phyloP scores from a whole-genome alignment of 2,888 invertebrate species.

The Odontomyia ornata region DNA sequence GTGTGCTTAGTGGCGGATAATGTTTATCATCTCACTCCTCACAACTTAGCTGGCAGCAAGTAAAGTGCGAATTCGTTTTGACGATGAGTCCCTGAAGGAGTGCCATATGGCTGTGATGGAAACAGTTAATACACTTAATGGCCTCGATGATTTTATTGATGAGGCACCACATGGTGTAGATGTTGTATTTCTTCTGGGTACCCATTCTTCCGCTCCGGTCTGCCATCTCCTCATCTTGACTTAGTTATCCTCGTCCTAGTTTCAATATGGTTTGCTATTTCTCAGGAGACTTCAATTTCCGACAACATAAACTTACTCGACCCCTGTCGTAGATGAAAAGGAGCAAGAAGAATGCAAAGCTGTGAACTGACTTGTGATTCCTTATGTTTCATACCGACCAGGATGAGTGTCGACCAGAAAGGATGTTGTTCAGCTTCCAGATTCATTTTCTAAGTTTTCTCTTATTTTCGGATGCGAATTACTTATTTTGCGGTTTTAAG shows the following conservation, averaged over 20 bases:
- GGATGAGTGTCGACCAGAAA: slow-evolving; percentile 16
- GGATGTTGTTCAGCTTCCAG: slow-evolving; percentile 28
- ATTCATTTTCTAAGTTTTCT: slow-evolving; percentile 21
- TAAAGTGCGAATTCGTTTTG: neutral
- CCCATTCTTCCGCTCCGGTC: neutral
- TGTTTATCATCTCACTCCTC: slow-evolving; percentile 32
- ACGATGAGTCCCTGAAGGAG: slow-evolving; percentile 46
- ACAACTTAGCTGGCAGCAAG: neutral
- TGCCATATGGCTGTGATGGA: slow-evolving; percentile 54
- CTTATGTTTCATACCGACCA: neutral
- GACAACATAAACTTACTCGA: slow-evolving; percentile 31
- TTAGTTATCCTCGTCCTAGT: no score
- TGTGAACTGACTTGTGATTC: slow-evolving; percentile 24
- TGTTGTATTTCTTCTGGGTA: slow-evolving; percentile 47
- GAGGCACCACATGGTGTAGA: slow-evolving; percentile 56
- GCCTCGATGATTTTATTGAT: slow-evolving; percentile 65
- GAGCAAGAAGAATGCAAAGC: neutral
- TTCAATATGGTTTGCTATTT: neutral
- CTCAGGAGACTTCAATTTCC: slow-evolving; percentile 13
- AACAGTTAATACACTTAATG: slow-evolving; percentile 64
- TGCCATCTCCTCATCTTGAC: neutral
- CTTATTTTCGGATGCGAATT: slow-evolving; percentile 9
- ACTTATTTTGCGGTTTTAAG: slow-evolving; percentile 33
- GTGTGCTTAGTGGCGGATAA: neutral
- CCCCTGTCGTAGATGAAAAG: slow-evolving; percentile 17